These are phyloP conservation scores for Aelia acuminata DNA, from an alignment of 2,888 invertebrate genomes.

Conservation along the genomic window DNA sequence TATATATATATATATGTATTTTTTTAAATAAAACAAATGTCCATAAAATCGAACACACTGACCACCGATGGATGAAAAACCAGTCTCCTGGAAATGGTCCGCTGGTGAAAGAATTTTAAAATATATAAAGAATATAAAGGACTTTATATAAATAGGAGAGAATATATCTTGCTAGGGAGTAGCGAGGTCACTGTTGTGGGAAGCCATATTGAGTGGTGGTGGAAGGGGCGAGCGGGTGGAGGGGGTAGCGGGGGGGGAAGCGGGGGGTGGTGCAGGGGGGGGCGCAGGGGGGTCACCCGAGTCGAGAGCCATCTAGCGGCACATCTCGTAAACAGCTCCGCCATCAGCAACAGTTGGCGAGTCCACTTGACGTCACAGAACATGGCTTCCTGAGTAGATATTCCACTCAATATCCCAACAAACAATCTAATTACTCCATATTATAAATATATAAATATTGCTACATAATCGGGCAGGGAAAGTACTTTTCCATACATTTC, in stretches of 20 bases:
- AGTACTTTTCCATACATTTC: neutral
- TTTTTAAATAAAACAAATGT: neutral
- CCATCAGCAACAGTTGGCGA: constrained; percentile 50
- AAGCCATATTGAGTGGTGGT: constrained; percentile 65
- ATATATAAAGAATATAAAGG: neutral
- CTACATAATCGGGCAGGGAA: neutral
- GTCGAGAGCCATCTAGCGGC: constrained; percentile 3
- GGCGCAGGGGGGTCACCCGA: neutral
- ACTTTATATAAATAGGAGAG: constrained; percentile 17
- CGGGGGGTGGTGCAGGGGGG: too few species aligned
- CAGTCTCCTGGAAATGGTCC: neutral
- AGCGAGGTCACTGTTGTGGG: constrained; percentile 62
- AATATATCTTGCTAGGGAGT: constrained; percentile 41
- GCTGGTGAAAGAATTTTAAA: neutral
- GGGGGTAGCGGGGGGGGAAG: neutral
- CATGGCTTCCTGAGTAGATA: neutral
- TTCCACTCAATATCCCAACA: neutral
- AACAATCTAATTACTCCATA: neutral
- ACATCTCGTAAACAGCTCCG: neutral
- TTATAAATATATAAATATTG: neutral
- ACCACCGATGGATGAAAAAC: neutral
- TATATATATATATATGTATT: neutral
- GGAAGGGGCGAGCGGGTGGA: constrained; percentile 15
- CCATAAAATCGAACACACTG: neutral
- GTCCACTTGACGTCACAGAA: neutral